Evolutionary conservation across 2,888 invertebrate genomes (phyloP).

Genomic region (Blastobasis lacticolella): DNA sequence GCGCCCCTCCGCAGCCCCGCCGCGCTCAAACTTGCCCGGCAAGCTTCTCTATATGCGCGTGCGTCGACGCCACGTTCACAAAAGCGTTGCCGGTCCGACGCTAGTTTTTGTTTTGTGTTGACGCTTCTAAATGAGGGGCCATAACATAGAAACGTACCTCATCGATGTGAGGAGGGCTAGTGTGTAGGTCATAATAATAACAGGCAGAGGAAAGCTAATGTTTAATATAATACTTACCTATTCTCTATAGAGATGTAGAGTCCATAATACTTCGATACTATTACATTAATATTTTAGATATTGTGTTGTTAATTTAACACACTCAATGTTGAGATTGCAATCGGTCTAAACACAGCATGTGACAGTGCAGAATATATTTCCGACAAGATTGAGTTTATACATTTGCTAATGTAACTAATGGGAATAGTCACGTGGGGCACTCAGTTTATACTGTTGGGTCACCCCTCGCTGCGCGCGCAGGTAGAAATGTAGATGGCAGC

Average conservation of each 20-base stretch:
- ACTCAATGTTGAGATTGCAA: not conserved
- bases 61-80: slow-evolving; percentile 63
- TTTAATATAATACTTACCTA: too few species aligned
- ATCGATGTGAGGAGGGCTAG: too few species aligned
- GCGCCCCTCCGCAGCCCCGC: slow-evolving; percentile 32
- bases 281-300: too few species aligned
- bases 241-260: too few species aligned
- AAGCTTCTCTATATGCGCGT: slow-evolving; percentile 60
- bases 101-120: slow-evolving; percentile 64
- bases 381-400: slow-evolving; percentile 1
- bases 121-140: slow-evolving; percentile 62
- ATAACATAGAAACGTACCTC: slow-evolving; percentile 59
- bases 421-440: slow-evolving; percentile 36
- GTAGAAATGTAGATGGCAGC: slow-evolving; percentile 20
- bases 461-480: slow-evolving; percentile 44
- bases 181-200: not conserved
- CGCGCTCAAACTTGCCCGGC: slow-evolving; percentile 51
- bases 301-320: not conserved
- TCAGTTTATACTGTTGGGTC: slow-evolving; percentile 28
- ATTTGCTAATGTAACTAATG: slow-evolving; percentile 16
- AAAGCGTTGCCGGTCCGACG: slow-evolving; percentile 52
- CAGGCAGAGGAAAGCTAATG: not conserved
- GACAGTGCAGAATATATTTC: too few species aligned
- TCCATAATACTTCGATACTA: too few species aligned
- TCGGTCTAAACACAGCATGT: not conserved